These are phyloP conservation scores for Arrhamphus sclerolepis DNA, from an alignment of 2,797 vertebrate genomes.

Conservation along the genomic window DNA sequence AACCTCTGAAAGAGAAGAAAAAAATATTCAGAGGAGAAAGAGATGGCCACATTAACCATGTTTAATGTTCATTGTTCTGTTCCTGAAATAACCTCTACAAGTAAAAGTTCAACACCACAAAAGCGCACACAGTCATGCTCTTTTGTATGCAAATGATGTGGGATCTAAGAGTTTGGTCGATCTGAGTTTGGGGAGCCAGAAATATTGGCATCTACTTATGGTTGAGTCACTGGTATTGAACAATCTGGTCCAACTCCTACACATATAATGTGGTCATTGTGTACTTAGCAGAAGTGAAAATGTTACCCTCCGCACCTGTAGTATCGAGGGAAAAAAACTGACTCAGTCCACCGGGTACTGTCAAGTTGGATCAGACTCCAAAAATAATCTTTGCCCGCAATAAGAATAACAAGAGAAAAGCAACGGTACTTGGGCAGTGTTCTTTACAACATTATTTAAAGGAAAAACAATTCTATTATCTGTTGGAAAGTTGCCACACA, in stretches of 20 bases:
- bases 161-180: slow-evolving; percentile 42
- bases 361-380: slow-evolving; percentile 46
- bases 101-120: slow-evolving; percentile 22
- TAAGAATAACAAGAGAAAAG: slow-evolving; percentile 42
- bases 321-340: slow-evolving; percentile 54
- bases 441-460: slow-evolving; percentile 25
- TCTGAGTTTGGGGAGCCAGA: slow-evolving; percentile 48
- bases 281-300: slow-evolving; percentile 43
- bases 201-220: slow-evolving; percentile 65
- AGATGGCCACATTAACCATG: not conserved
- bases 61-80: slow-evolving; percentile 15
- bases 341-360: slow-evolving; percentile 50
- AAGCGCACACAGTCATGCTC: slow-evolving; percentile 27
- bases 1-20: slow-evolving; percentile 41
- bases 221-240: slow-evolving; percentile 69
- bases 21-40: slow-evolving; percentile 11
- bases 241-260: slow-evolving; percentile 61
- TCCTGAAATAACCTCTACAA: slow-evolving; percentile 19
- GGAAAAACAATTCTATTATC: slow-evolving; percentile 11
- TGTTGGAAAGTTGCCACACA: slow-evolving; percentile 2
- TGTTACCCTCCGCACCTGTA: slow-evolving; percentile 56
- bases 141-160: slow-evolving; percentile 60
- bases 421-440: slow-evolving; percentile 23
- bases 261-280: slow-evolving; percentile 57
- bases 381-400: slow-evolving; percentile 56